Evolutionary conservation across 2,797 vertebrate species (phyloP).

Genomic region (Streptopelia turtur): DNA sequence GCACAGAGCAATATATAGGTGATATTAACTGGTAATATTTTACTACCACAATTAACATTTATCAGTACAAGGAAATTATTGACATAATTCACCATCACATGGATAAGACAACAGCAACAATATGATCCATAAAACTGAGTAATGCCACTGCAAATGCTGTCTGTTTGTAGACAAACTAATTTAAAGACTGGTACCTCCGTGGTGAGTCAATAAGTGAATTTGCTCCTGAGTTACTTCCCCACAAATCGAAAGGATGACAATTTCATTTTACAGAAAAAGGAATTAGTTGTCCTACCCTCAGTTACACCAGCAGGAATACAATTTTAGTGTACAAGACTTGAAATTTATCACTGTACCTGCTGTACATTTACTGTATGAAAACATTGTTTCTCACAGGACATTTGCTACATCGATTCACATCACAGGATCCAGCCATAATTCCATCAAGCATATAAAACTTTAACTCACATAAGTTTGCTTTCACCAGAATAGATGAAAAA

Average conservation of each 20-base stretch:
- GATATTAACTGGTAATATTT: background rate
- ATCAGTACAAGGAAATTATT: background rate
- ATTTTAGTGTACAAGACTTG: background rate
- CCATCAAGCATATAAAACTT: background rate
- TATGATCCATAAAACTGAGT: background rate
- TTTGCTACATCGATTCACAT: background rate
- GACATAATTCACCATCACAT: background rate
- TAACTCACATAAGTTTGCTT: background rate
- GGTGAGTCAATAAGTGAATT: background rate
- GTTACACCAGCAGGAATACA: background rate
- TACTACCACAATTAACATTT: background rate
- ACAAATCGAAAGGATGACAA: background rate
- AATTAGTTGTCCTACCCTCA: background rate
- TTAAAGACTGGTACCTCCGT: background rate
- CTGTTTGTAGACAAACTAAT: background rate
- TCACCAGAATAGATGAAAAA: background rate
- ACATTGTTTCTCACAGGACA: background rate
- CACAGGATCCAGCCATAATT: background rate
- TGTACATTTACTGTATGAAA: fast-evolving
- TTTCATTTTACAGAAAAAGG: background rate
- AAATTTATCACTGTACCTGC: background rate
- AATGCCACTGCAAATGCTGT: background rate
- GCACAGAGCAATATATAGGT: background rate
- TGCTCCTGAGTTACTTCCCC: background rate
- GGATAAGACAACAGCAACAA: background rate